Conservation (phyloP, 2,797 vertebrate species). For the Manis crassicaudata region DNA sequence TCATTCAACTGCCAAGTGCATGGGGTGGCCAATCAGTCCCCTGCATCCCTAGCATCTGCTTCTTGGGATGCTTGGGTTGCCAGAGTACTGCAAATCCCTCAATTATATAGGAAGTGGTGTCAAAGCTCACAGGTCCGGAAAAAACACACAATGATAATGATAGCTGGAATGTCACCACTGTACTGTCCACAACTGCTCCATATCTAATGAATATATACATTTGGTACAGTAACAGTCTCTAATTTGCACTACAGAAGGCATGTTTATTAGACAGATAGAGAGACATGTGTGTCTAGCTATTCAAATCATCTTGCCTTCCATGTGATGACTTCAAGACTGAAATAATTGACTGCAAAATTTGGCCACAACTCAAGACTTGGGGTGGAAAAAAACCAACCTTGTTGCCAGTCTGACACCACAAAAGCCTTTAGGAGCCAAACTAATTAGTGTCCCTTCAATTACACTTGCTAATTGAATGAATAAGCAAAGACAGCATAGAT, state of each 20-base stretch:
- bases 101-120: conserved; percentile 47
- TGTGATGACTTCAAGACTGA: conserved; percentile 58
- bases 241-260: conserved; percentile 48
- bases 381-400: neutral
- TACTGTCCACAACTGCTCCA: neutral
- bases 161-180: conserved; percentile 39
- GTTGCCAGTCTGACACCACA: conserved; percentile 59
- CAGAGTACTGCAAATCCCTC: conserved; percentile 45
- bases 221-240: neutral
- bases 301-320: conserved; percentile 54
- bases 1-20: conserved; percentile 68
- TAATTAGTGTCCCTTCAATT: conserved; percentile 69
- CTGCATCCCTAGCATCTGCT: conserved; percentile 71
- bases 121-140: conserved; percentile 64
- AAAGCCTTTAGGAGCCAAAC: conserved; percentile 68
- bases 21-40: conserved; percentile 60
- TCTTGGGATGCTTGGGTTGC: conserved; percentile 47
- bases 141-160: conserved; percentile 58
- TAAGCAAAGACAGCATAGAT: conserved; percentile 52
- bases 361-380: conserved; percentile 66
- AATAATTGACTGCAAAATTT: conserved; percentile 66
- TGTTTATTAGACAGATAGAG: conserved; percentile 47
- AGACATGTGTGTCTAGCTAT: neutral
- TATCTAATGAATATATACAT: conserved; percentile 1
- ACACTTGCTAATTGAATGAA: conserved; percentile 65